Conservation (phyloP, 2,797 vertebrate genomes). For the Rhincodon typus region DNA sequence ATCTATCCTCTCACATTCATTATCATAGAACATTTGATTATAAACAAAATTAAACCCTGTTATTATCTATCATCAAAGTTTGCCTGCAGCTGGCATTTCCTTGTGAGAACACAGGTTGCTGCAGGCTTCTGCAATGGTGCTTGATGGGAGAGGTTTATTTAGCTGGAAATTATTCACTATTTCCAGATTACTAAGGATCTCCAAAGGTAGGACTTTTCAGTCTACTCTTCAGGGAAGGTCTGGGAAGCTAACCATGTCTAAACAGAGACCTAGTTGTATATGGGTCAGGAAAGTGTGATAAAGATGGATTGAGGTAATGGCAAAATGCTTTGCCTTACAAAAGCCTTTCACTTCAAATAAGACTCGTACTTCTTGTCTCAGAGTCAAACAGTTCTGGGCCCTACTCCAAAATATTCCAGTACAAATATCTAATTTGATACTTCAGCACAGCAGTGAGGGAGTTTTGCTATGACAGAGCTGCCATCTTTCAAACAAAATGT, state of each 20-base stretch:
- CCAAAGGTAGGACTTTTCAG: background rate
- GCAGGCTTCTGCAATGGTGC: background rate
- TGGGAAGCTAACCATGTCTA: background rate
- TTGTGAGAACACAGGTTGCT: too few species aligned
- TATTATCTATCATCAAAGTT: background rate
- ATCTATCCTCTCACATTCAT: background rate
- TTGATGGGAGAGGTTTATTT: too few species aligned
- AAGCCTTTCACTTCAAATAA: background rate
- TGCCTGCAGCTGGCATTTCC: background rate
- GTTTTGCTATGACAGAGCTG: background rate
- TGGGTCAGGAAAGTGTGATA: background rate
- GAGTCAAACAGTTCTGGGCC: background rate
- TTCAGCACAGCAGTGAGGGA: background rate
- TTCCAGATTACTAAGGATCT: background rate
- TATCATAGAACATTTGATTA: background rate
- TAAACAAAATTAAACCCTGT: slow-evolving; percentile 20
- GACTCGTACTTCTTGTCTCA: background rate
- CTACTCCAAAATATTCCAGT: background rate
- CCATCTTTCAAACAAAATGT: background rate
- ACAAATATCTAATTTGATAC: background rate
- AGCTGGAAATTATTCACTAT: background rate
- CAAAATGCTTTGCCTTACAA: background rate
- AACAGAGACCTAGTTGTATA: background rate
- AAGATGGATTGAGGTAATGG: background rate
- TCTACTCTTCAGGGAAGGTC: background rate